phyloP scores from a whole-genome alignment of 1,140 invertebrate genomes.

The Drosophila bipectinata region DNA sequence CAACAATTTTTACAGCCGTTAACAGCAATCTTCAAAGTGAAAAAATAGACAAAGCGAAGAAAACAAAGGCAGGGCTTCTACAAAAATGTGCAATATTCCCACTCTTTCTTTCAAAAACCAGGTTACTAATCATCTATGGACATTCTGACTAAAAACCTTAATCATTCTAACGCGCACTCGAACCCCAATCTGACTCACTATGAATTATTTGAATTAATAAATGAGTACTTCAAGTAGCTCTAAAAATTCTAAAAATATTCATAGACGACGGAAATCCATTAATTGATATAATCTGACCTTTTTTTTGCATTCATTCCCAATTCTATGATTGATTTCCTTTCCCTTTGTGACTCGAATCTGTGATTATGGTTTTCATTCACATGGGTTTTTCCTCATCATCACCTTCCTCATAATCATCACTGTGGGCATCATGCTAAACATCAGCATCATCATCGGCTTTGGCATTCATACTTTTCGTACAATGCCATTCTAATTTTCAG shows the following conservation, averaged over 20 bases:
- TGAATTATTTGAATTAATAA: not conserved
- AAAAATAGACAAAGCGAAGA: slow-evolving; percentile 13
- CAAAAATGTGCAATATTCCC: too few species aligned
- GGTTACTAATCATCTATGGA: too few species aligned
- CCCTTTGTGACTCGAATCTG: slow-evolving; percentile 8
- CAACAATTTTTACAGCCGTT: slow-evolving; percentile 11
- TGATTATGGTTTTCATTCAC: slow-evolving; percentile 33
- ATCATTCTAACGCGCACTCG: too few species aligned
- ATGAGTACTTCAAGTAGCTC: not conserved
- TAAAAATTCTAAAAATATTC: not conserved
- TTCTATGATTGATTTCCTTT: slow-evolving; percentile 14
- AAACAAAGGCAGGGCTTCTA: not conserved
- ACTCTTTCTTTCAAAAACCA: too few species aligned
- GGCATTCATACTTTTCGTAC: not conserved
- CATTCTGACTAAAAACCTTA: too few species aligned
- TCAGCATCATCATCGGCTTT: not conserved
- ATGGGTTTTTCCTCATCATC: slow-evolving; percentile 24
- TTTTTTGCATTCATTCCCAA: slow-evolving; percentile 22
- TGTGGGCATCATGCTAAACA: too few species aligned
- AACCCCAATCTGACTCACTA: not conserved
- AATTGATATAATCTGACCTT: slow-evolving; percentile 6
- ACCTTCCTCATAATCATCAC: slow-evolving; percentile 21
- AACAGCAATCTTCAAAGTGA: slow-evolving; percentile 20
- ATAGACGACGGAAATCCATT: not conserved
- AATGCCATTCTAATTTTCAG: slow-evolving; percentile 36